Conservation (phyloP, 1,140 invertebrate genomes). For the Calycopis cecrops region DNA sequence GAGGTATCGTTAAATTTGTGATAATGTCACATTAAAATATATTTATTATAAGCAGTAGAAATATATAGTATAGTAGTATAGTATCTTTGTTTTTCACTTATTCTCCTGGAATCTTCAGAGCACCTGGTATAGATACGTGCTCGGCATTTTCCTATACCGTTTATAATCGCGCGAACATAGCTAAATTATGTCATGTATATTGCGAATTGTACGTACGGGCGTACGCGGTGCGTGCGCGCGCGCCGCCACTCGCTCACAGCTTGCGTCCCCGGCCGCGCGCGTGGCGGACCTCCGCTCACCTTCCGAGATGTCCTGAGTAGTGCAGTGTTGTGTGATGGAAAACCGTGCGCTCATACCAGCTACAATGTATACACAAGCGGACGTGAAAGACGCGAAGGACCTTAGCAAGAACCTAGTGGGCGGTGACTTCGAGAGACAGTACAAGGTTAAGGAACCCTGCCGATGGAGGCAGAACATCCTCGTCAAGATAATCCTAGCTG, state of each 20-base stretch:
- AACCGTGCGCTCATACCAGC: slow-evolving; percentile 50
- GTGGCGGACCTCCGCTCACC: background rate
- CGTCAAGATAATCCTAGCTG: slow-evolving; percentile 34
- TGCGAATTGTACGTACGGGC: background rate
- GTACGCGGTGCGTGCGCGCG: slow-evolving; percentile 1
- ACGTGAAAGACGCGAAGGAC: slow-evolving; percentile 54
- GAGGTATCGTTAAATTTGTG: too few species aligned
- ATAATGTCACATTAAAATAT: too few species aligned
- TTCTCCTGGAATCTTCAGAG: too few species aligned
- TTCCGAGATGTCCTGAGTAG: slow-evolving; percentile 49
- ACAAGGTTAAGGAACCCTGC: slow-evolving; percentile 37
- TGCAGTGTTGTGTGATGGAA: slow-evolving; percentile 54
- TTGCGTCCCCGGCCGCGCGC: background rate
- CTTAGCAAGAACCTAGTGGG: slow-evolving; percentile 63
- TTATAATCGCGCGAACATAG: background rate
- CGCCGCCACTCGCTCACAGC: background rate
- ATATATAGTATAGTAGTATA: too few species aligned
- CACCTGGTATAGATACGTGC: too few species aligned
- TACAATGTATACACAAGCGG: slow-evolving; percentile 58
- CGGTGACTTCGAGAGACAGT: slow-evolving; percentile 60
- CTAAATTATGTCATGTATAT: slow-evolving; percentile 8
- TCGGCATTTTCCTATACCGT: too few species aligned
- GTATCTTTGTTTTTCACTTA: too few species aligned
- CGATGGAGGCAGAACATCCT: slow-evolving; percentile 35
- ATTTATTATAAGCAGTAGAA: too few species aligned